phyloP scores from a whole-genome alignment of 1,140 invertebrate species.

The Dinoponera quadriceps region DNA sequence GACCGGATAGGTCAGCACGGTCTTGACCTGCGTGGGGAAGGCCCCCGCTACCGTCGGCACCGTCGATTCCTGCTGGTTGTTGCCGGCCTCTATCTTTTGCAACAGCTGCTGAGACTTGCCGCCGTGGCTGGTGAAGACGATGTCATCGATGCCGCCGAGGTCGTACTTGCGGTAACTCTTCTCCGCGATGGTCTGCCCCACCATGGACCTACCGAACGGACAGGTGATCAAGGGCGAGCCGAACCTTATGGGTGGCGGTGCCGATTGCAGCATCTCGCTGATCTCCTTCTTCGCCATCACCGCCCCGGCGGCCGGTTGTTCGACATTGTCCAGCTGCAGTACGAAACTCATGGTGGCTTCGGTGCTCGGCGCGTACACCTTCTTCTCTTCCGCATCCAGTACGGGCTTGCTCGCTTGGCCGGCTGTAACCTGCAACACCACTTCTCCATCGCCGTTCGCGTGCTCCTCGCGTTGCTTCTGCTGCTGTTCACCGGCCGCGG shows the following conservation, averaged over 20 bases:
- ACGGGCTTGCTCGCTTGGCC: conserved; percentile 6
- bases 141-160: neutral
- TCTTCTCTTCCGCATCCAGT: conserved; percentile 9
- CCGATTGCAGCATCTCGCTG: neutral
- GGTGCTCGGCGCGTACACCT: conserved; percentile 52
- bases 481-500: conserved; percentile 52
- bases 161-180: too few relatives aligned
- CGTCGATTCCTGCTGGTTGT: neutral
- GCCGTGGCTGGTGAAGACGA: neutral
- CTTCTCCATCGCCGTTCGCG: conserved; percentile 44
- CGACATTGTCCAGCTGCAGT: conserved; percentile 74
- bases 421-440: conserved; percentile 8
- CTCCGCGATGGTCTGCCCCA: too few relatives aligned
- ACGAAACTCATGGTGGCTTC: conserved; percentile 81
- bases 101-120: conserved; percentile 53
- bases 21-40: conserved; percentile 57
- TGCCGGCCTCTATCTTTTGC: conserved; percentile 54
- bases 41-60: conserved; percentile 22
- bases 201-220: too few relatives aligned
- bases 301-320: conserved; percentile 52
- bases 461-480: conserved; percentile 4
- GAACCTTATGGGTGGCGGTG: too few relatives aligned
- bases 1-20: conserved; percentile 69
- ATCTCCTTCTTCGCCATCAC: conserved; percentile 13
- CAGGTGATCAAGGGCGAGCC: conserved; percentile 5